Base-by-base conservation (phyloP, 2,797 vertebrate species). In the Stomatorhinus walkeri region DNA sequence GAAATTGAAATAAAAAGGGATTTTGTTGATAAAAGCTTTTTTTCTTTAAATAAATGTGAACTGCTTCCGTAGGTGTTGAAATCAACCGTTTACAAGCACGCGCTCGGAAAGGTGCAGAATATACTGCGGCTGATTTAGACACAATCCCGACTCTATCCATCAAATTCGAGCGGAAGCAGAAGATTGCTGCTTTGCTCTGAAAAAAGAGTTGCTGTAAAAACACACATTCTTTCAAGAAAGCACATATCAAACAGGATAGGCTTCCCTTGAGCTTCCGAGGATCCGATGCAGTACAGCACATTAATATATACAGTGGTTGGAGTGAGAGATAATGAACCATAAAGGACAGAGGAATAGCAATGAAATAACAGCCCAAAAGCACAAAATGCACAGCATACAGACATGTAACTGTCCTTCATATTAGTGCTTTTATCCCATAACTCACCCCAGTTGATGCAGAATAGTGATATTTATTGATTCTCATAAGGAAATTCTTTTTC, bases 11-110 rank as follows among this genome's bases (percentile, higher is more conserved):
- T 16, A 76, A 46, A 81, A 81, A 46, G 36, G 16, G 19, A 22
- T 19, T 81, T 81, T 40, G 88, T 90, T 91, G 89, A 92, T 24
- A 59, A 91, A 91, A 91, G 89, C 0, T 5, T 72, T 92, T 85
- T 24, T 14, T 10, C 5, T 85, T 88, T 90, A 12, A 59, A 40
- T 86, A n/a, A 32, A 36, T 90, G 59, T 51, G 68, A 22, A 14
- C 5, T 90, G 87, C 87, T 88, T 14, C 22, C 87, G 4, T 3
- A 19, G 56, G 40, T 16, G 0, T 3, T 89, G 22, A 48, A 79
- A 59, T 83, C 84, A 16, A 8, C 5, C 0, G 7, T 79, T 79
- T 43, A 43, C 36, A 79, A 43, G 16, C 28, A 36, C 14, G 12
- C 0, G 16, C 6, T 43, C 1, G 7, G 72, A 79, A 79, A 19